Percentiles rank a stretch among this genome's conserved stretches.
Conservation (phyloP, 1,140 invertebrate genomes). For the Megathymus violae region DNA sequence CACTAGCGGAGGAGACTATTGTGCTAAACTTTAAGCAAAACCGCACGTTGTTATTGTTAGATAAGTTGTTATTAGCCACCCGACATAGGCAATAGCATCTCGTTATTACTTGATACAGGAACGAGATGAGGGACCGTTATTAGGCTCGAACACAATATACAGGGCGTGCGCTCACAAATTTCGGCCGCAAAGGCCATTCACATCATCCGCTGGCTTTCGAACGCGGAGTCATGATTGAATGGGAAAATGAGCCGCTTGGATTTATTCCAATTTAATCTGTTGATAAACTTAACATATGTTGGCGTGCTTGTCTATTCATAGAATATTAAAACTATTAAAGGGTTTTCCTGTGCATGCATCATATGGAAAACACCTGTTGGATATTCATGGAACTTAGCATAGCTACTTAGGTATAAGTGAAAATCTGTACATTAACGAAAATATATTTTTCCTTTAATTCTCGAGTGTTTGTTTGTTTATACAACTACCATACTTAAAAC, state of each 20-base stretch:
- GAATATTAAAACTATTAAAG: too few relatives aligned
- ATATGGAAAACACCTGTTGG: too few relatives aligned
- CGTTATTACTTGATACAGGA: slow-evolving; percentile 34
- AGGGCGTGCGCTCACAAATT: slow-evolving; percentile 46
- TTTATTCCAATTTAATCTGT: slow-evolving; percentile 16
- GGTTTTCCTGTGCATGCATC: too few relatives aligned
- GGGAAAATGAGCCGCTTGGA: slow-evolving; percentile 2
- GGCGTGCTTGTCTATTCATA: too few relatives aligned
- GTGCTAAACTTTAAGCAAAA: slow-evolving; percentile 19
- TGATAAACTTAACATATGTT: too few relatives aligned
- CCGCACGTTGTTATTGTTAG: slow-evolving; percentile 20
- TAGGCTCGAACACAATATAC: slow-evolving; percentile 43
- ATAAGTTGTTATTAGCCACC: slow-evolving; percentile 28
- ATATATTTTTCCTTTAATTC: too few relatives aligned
- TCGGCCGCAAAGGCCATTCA: slow-evolving; percentile 51
- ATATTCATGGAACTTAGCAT: too few relatives aligned
- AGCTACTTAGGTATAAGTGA: too few relatives aligned
- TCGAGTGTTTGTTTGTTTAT: too few relatives aligned
- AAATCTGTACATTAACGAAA: too few relatives aligned
- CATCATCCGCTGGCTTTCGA: slow-evolving; percentile 44
- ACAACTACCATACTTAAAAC: too few relatives aligned
- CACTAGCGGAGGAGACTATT: not conserved
- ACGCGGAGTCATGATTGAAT: slow-evolving; percentile 20
- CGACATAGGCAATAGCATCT: slow-evolving; percentile 31
- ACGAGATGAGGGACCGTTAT: slow-evolving; percentile 21